These are phyloP conservation scores for Dicrostonyx torquatus DNA, from an alignment of 2,797 vertebrate species.

Conservation along the genomic window DNA sequence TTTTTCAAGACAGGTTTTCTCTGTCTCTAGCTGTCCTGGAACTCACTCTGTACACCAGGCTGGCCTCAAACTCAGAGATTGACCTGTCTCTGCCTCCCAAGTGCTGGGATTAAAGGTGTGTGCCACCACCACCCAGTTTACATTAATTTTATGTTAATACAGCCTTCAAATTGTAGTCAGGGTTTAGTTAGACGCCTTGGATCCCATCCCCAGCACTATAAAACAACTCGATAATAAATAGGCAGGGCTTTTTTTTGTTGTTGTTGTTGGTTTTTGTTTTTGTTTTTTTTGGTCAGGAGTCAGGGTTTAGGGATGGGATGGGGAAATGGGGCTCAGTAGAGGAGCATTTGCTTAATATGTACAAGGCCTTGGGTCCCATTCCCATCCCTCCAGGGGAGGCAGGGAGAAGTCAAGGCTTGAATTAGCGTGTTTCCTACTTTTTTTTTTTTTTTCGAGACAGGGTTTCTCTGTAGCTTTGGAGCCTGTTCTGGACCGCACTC, in stretches of 20 bases:
- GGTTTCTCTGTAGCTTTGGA: no score
- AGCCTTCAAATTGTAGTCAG: neutral
- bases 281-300: neutral
- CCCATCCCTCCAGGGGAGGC: neutral
- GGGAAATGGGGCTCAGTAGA: neutral
- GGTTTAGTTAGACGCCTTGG: neutral
- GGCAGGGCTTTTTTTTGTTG: no score
- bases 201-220: neutral
- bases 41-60: neutral
- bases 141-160: constrained; percentile 4
- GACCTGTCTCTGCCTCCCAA: neutral
- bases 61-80: neutral
- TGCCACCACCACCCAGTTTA: neutral
- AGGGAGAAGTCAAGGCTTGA: neutral
- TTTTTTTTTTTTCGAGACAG: no score
- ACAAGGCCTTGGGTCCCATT: neutral
- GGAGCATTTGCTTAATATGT: neutral
- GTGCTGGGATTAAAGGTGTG: neutral
- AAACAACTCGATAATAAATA: neutral
- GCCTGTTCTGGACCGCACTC: no score
- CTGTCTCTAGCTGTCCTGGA: neutral
- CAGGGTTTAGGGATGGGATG: neutral
- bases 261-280: no score
- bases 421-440: neutral
- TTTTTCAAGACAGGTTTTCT: neutral